Conservation (phyloP, 2,113 vertebrate species). For the Illadopsis cleaveri region DNA sequence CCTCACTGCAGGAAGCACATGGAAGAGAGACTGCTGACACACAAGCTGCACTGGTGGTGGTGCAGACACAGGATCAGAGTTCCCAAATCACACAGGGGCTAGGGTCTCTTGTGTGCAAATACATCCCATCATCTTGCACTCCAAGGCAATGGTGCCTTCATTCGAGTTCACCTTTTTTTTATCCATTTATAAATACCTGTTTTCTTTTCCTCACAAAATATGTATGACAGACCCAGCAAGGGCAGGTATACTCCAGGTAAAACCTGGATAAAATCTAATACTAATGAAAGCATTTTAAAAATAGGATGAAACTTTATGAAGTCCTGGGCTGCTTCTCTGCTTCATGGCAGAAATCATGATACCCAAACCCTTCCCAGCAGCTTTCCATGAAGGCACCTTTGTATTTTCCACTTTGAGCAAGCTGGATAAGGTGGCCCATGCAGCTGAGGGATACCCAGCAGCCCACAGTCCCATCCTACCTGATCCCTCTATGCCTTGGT, state of each 20-base stretch:
- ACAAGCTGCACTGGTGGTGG: not conserved
- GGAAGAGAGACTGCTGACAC: not conserved
- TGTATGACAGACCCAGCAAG: not conserved
- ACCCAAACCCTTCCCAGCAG: not conserved
- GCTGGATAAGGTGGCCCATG: not conserved
- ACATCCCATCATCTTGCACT: not conserved
- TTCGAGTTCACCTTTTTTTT: not conserved
- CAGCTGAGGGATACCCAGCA: not conserved
- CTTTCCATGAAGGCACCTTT: not conserved
- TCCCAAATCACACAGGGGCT: not conserved
- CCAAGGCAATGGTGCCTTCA: not conserved
- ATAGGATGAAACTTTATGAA: not conserved
- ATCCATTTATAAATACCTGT: not conserved
- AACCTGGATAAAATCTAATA: not conserved
- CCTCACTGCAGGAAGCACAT: not conserved
- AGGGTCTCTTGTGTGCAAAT: not conserved
- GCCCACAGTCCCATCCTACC: not conserved
- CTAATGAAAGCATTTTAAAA: not conserved
- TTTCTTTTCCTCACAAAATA: not conserved
- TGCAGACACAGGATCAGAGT: not conserved
- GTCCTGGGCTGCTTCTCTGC: not conserved
- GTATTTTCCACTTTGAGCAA: not conserved
- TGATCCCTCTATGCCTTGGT: not conserved
- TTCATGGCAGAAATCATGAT: not conserved
- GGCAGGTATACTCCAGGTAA: not conserved